Evolutionary conservation across 1,140 invertebrate species (phyloP).

Genomic region (Drosophila quadrilineata): DNA sequence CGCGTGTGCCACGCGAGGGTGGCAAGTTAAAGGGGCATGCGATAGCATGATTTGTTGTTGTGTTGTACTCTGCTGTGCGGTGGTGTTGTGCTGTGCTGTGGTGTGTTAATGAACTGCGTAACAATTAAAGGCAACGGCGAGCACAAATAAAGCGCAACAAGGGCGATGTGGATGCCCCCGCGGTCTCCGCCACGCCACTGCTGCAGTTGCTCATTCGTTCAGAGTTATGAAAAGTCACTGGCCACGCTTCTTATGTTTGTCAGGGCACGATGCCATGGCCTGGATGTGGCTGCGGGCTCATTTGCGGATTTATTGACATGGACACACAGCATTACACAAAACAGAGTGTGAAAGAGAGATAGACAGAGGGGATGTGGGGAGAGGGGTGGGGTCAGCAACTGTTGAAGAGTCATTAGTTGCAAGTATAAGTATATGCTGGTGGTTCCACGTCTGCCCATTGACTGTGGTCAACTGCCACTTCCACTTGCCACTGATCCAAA

Average conservation of each 20-base stretch:
- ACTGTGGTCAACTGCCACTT: slow-evolving; percentile 27
- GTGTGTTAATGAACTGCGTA: slow-evolving; percentile 76
- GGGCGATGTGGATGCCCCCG: slow-evolving; percentile 1
- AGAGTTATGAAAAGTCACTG: slow-evolving; percentile 68
- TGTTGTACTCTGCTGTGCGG: neutral
- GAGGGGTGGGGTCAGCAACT: too few relatives aligned
- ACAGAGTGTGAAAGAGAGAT: neutral
- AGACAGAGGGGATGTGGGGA: neutral
- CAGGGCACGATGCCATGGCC: slow-evolving; percentile 12
- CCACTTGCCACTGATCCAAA: slow-evolving; percentile 60
- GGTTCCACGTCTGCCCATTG: neutral
- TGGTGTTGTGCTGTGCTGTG: slow-evolving; percentile 30
- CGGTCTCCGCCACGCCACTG: too few relatives aligned
- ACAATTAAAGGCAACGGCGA: slow-evolving; percentile 64
- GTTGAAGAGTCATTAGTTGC: neutral
- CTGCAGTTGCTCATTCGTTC: too few relatives aligned
- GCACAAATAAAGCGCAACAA: slow-evolving; percentile 38
- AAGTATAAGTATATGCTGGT: too few relatives aligned
- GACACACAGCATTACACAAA: slow-evolving; percentile 27
- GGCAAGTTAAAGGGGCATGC: slow-evolving; percentile 47
- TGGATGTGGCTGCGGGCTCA: slow-evolving; percentile 55
- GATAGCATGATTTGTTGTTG: slow-evolving; percentile 27
- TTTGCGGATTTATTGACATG: slow-evolving; percentile 70
- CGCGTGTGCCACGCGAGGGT: slow-evolving; percentile 76
- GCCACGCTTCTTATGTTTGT: too few relatives aligned